Evolutionary conservation across 2,797 vertebrate species (phyloP).

Genomic region (Etheostoma perlongum): DNA sequence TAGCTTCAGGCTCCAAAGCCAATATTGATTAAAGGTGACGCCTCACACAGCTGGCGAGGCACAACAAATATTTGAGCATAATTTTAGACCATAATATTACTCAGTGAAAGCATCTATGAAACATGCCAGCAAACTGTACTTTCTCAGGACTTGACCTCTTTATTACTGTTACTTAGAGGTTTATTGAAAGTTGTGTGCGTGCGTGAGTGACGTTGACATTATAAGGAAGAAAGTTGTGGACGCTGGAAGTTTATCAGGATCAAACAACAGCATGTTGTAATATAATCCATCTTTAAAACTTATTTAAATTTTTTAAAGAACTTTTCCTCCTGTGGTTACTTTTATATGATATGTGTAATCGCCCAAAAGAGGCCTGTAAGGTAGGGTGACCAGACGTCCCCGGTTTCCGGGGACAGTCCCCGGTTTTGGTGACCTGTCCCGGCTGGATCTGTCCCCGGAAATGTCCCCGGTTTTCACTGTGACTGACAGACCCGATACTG

Average conservation of each 20-base stretch:
- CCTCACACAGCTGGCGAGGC: background rate
- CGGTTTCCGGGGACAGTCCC: too few relatives aligned
- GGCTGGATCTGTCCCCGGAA: too few relatives aligned
- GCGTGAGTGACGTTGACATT: background rate
- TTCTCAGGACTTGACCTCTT: too few relatives aligned
- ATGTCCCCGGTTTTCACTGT: too few relatives aligned
- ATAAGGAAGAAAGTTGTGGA: background rate
- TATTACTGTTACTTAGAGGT: background rate
- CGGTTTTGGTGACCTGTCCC: too few relatives aligned
- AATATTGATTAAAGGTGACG: conserved; percentile 12
- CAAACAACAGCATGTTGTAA: background rate
- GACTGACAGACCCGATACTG: too few relatives aligned
- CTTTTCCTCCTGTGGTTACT: background rate
- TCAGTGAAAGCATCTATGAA: background rate
- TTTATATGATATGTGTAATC: background rate
- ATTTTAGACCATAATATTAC: background rate
- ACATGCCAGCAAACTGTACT: too few relatives aligned
- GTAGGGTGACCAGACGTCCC: too few relatives aligned
- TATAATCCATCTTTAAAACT: background rate
- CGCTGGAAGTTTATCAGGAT: too few relatives aligned
- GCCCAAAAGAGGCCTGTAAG: background rate
- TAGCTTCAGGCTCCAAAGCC: background rate
- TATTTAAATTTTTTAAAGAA: too few relatives aligned
- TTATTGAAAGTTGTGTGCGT: background rate
- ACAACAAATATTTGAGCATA: background rate